Evolutionary conservation across 2,888 invertebrate genomes (phyloP), one percentile per base, ranked within the genome.

Genomic region (Acanthosepion esculentum): DNA sequence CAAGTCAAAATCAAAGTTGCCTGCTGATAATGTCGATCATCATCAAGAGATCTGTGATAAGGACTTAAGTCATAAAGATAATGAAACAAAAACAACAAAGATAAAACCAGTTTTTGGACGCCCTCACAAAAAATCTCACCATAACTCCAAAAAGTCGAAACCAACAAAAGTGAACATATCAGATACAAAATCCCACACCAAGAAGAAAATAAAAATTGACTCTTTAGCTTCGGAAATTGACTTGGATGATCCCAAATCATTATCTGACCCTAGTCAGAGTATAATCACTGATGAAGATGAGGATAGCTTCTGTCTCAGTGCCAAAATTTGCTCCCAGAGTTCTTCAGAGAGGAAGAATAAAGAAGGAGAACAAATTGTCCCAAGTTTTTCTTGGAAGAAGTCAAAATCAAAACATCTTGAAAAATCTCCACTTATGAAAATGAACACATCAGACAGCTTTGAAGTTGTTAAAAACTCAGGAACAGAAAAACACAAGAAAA

Each of bases 101-200:
- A 78, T 78, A n/a, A 78, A 78, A n/a, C 78, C 78, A n/a, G 78
- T 78, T n/a, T 78, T 78, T 78, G 78, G 78, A 33, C 78, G 78
- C 15, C n/a, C 78, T 33, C 8, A 7, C 33, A 78, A 78, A 78
- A 78, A 78, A n/a, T 15, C 15, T 78, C 33, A n/a, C n/a, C 78
- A 78, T 15, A 15, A 8, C 15, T 33, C 78, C 5, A 78, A 78
- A 78, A 78, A n/a, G 15, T 78, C n/a, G 0, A 78, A 78, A 78
- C 6, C n/a, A 78, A 0, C n/a, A 3, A n/a, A 78, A 78, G 78
- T 23, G 26, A 12, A 78, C 29, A 10, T n/a, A n/a, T n/a, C 26
- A 78, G 78, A 78, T 33, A 2, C 33, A n/a, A 78, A 15, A 3
- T 12, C n/a, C 18, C n/a, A 78, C n/a, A 78, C 7, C 64, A 64